Conservation (phyloP, 2,797 vertebrate species). For the Thripadectes ignobilis region DNA sequence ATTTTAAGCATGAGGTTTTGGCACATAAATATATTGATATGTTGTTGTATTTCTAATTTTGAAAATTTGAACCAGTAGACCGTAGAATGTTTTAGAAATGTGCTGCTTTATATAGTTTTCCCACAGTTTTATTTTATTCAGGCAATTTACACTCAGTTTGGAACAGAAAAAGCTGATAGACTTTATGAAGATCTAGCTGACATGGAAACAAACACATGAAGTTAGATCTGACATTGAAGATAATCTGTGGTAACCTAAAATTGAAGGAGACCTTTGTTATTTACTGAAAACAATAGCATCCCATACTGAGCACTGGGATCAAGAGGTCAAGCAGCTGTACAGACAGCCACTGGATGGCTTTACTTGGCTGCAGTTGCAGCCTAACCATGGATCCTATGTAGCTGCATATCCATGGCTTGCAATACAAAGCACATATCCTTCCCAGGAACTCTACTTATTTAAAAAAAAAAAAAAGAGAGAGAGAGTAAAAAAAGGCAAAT, state of each 20-base stretch:
- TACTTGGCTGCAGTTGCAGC: not conserved
- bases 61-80: not conserved
- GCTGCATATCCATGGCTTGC: not conserved
- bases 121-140: not conserved
- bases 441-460: not conserved
- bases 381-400: not conserved
- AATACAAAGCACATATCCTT: not conserved
- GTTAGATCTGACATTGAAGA: not conserved
- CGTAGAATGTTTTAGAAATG: not conserved
- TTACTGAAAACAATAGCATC: not conserved
- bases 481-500: not conserved
- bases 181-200: slow-evolving; percentile 85
- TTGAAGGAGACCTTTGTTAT: not conserved
- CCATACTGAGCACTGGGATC: not conserved
- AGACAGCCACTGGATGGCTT: not conserved
- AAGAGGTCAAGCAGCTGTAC: not conserved
- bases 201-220: slow-evolving; percentile 36
- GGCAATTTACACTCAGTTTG: slow-evolving; percentile 63
- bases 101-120: not conserved
- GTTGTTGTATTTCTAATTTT: not conserved
- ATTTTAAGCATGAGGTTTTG: not conserved
- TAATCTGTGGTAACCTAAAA: not conserved
- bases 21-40: not conserved
- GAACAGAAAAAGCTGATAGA: slow-evolving; percentile 76
- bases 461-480: not conserved